Base-by-base conservation (phyloP, 1,140 invertebrate species). In the Drosophila teissieri region DNA sequence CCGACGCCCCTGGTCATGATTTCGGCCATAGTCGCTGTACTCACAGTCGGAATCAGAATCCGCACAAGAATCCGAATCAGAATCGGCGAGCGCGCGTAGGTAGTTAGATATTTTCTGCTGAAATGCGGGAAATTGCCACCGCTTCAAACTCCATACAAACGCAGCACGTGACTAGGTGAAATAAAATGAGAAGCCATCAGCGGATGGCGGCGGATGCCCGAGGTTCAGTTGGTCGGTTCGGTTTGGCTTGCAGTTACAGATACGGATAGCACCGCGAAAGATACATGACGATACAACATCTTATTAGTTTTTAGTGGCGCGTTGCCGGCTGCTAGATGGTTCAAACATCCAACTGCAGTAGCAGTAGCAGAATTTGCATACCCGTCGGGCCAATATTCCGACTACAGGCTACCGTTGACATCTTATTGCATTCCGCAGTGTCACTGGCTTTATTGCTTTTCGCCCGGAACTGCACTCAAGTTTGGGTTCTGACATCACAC, bases 161-260 rank as follows among this genome's bases (percentile, higher is more conserved):
- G 39, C 72, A 88, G 83, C 82, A 86, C 83, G 82, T 86, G 82
- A 86, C 82, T 88, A 79, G 82, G 83, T 88, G 83, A 82, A 86
- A 86, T 88, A 79, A 86, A 86, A 88, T 86, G 79, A 88, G 83
- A 88, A 88, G 75, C 79, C 88, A 88, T 86, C 82, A 85, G 77
- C 57, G 63, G 46, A 83, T 62, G 60, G 56, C 58, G 40, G 34
- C 68, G 12, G 46, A 61, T 70, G 72, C 67, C 51, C 42, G 68
- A 61, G 56, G 58, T 51, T 51, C 46, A 40, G 34, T 44, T 62
- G 14, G 19, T 51, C n/a, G 49, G 40, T 44, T 56, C 40, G 31
- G 51, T 45, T 67, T 58, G 31, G 57, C 17, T 67, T 62, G 64
- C 55, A 72, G 78, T 60, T 60, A 61, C 62, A 70, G 72, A 58